Conservation (phyloP, 2,797 vertebrate genomes). For the Cyclopterus lumpus region DNA sequence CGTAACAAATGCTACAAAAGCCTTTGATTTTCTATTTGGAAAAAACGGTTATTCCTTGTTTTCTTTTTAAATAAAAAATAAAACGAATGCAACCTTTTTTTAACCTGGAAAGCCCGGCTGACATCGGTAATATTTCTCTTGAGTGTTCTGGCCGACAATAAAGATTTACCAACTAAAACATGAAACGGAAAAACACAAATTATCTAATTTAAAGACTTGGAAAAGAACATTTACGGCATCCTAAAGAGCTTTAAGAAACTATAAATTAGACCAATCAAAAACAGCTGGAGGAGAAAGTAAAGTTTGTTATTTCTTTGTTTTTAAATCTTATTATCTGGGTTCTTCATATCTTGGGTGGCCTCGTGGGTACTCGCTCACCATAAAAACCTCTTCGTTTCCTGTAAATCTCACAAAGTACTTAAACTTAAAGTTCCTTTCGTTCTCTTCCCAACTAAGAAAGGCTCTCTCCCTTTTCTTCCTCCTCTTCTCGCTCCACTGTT, state of each 20-base stretch:
- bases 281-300: background rate
- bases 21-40: background rate
- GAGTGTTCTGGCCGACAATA: background rate
- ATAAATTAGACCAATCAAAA: background rate
- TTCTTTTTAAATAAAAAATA: background rate
- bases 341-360: no score
- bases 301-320: background rate
- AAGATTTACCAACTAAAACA: background rate
- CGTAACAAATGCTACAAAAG: background rate
- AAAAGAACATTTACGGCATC: background rate
- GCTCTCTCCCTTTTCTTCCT: accelerated
- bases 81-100: background rate
- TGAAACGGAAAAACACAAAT: background rate
- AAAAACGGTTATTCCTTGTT: background rate
- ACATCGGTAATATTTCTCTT: background rate
- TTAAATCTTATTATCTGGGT: background rate
- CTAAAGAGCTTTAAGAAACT: background rate
- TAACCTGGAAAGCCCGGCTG: background rate
- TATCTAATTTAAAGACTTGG: background rate
- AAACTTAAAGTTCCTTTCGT: background rate
- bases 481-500: background rate
- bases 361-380: background rate
- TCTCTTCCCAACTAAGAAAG: background rate
- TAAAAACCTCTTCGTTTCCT: conserved; percentile 15
- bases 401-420: background rate